Percentiles rank a stretch among this genome's conserved stretches.
Conservation (phyloP, 2,797 vertebrate species). For the Alauda arvensis region DNA sequence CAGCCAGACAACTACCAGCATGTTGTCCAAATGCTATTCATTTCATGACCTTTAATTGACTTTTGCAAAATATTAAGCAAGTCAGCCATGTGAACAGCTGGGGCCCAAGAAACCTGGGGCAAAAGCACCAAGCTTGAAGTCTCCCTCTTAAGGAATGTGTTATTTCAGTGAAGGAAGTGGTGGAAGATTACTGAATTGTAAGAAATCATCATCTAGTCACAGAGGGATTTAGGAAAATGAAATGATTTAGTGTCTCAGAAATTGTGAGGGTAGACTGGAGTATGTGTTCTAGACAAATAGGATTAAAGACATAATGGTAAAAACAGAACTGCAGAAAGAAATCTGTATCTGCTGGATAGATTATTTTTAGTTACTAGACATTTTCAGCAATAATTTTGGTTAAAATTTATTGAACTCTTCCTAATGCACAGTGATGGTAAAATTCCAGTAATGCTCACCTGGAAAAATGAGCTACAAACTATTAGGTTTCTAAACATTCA, state of each 20-base stretch:
- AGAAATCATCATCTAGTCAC: background rate
- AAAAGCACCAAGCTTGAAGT: background rate
- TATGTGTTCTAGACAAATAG: background rate
- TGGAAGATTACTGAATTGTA: background rate
- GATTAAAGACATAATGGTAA: conserved; percentile 10
- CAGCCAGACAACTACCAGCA: background rate
- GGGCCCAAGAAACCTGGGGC: background rate
- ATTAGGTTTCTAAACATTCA: background rate
- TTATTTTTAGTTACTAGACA: background rate
- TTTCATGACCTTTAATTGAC: background rate
- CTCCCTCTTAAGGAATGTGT: background rate
- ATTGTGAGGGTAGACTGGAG: background rate
- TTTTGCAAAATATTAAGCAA: background rate
- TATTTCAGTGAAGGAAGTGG: background rate
- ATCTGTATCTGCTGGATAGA: background rate
- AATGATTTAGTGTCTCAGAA: conserved; percentile 17
- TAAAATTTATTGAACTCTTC: background rate
- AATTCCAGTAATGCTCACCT: background rate
- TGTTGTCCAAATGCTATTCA: background rate
- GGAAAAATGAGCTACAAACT: background rate
- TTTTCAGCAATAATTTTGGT: background rate
- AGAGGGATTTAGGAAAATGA: conserved; percentile 24
- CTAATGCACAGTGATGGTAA: background rate
- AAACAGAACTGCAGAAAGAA: conserved; percentile 3
- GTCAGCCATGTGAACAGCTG: background rate